phyloP scores from a whole-genome alignment of 53 echinoderm and acorn worm species.

The Zoroaster sp. region DNA sequence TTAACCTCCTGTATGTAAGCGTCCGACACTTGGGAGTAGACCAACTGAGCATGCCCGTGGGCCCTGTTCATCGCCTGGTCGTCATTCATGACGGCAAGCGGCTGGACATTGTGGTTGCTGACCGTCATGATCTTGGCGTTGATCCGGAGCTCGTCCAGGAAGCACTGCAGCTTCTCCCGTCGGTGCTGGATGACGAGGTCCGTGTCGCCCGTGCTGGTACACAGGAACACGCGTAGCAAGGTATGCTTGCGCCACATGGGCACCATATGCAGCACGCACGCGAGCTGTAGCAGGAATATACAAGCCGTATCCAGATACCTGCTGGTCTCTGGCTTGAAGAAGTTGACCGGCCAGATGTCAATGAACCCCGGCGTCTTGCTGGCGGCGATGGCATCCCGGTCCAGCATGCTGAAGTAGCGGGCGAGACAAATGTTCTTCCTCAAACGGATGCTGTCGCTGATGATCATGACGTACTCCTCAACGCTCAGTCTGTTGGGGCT shows the following conservation, averaged over 20 bases:
- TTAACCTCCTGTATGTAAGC: conserved; percentile 81
- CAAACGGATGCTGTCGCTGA: conserved; percentile 74
- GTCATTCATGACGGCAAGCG: conserved; percentile 53
- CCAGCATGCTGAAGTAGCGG: conserved; percentile 70
- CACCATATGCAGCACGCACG: conserved; percentile 97
- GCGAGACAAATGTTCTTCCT: conserved; percentile 87
- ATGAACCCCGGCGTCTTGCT: conserved; percentile 44
- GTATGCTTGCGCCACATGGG: conserved; percentile 76
- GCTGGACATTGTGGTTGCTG: conserved; percentile 67
- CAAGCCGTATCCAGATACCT: conserved; percentile 95
- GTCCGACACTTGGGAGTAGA: conserved; percentile 69
- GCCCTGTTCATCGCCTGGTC: not conserved
- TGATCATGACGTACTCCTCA: conserved; percentile 80
- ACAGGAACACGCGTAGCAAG: conserved; percentile 81
- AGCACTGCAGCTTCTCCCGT: conserved; percentile 75
- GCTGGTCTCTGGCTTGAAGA: conserved; percentile 92
- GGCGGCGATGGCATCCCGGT: conserved; percentile 60
- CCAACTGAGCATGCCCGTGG: conserved; percentile 7
- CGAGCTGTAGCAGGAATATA: conserved; percentile 88
- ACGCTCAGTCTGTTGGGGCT: not conserved
- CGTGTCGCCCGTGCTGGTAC: conserved; percentile 63
- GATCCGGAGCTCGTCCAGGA: conserved; percentile 84
- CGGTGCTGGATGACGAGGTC: conserved; percentile 56
- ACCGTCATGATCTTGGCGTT: conserved; percentile 80
- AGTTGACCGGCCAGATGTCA: conserved; percentile 95